These are phyloP conservation scores for Chrysochloris asiatica DNA, from an alignment of 2,113 vertebrate genomes.

Conservation along the genomic window DNA sequence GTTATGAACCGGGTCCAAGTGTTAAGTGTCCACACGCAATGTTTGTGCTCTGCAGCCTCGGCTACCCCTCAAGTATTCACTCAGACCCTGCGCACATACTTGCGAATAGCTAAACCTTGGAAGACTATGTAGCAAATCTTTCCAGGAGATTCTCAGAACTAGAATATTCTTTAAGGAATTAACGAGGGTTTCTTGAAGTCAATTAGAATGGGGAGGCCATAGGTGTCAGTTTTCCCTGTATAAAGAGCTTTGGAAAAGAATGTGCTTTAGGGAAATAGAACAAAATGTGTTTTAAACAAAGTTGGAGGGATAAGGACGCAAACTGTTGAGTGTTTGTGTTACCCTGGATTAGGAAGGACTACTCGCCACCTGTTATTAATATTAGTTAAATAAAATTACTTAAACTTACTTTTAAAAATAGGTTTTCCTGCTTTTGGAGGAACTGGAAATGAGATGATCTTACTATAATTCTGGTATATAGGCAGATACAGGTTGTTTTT, in stretches of 20 bases:
- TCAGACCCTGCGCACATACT: not conserved
- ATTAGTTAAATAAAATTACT: conserved; percentile 49
- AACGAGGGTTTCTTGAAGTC: not conserved
- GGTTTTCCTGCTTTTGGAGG: conserved; percentile 53
- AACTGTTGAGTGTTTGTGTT: not conserved
- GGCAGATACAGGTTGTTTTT: conserved; percentile 32
- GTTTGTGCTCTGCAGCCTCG: not conserved
- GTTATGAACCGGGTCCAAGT: not conserved
- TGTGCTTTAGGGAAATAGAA: no score
- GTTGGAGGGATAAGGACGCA: not conserved
- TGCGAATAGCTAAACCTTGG: not conserved
- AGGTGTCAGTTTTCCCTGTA: not conserved
- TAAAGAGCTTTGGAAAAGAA: not conserved
- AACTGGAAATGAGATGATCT: conserved; percentile 44
- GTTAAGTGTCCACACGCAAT: not conserved
- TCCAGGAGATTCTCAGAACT: not conserved
- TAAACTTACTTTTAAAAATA: conserved; percentile 57
- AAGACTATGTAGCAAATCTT: not conserved
- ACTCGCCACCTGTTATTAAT: conserved; percentile 25
- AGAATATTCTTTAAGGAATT: not conserved
- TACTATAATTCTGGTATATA: conserved; percentile 54
- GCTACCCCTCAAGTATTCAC: conserved; percentile 44
- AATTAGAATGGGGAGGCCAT: not conserved
- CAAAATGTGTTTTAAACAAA: not conserved
- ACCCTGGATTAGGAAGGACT: conserved; percentile 49